These are phyloP conservation scores for Lapara coniferarum DNA, from an alignment of 2,888 invertebrate genomes.

Conservation along the genomic window DNA sequence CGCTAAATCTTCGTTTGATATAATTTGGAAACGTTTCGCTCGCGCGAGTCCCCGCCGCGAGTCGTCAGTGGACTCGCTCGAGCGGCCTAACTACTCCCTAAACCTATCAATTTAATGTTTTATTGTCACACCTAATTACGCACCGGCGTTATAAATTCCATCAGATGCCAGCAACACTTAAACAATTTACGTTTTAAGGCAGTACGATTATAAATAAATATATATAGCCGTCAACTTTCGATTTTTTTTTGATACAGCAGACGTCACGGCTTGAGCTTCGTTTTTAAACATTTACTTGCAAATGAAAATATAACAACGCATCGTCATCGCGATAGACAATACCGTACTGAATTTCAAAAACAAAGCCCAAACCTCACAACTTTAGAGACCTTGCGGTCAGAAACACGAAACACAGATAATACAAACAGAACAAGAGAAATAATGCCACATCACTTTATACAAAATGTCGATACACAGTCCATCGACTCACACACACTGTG, in stretches of 20 bases:
- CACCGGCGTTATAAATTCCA: slow-evolving; percentile 24
- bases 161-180: slow-evolving; percentile 35
- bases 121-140: slow-evolving; percentile 64
- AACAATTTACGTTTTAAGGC: slow-evolving; percentile 39
- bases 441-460: slow-evolving; percentile 23
- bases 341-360: slow-evolving; percentile 8
- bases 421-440: slow-evolving; percentile 22
- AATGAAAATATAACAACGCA: slow-evolving; percentile 15
- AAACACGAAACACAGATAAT: slow-evolving; percentile 16
- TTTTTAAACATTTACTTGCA: slow-evolving; percentile 15
- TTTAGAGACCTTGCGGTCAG: slow-evolving; percentile 16
- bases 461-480: slow-evolving; percentile 18
- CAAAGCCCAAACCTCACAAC: slow-evolving; percentile 20
- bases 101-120: slow-evolving; percentile 41
- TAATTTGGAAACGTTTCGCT: slow-evolving; percentile 24
- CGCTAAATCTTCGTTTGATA: slow-evolving; percentile 21
- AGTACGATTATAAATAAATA: slow-evolving; percentile 35
- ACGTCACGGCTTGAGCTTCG: slow-evolving; percentile 20
- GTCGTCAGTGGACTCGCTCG: slow-evolving; percentile 17
- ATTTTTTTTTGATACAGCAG: slow-evolving; percentile 19
- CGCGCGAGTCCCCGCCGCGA: not conserved
- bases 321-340: not conserved
- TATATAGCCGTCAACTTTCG: slow-evolving; percentile 24
- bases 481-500: slow-evolving; percentile 25
- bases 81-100: slow-evolving; percentile 37